Conservation (phyloP, 2,888 invertebrate species). For the Pristionchus japonicus region DNA sequence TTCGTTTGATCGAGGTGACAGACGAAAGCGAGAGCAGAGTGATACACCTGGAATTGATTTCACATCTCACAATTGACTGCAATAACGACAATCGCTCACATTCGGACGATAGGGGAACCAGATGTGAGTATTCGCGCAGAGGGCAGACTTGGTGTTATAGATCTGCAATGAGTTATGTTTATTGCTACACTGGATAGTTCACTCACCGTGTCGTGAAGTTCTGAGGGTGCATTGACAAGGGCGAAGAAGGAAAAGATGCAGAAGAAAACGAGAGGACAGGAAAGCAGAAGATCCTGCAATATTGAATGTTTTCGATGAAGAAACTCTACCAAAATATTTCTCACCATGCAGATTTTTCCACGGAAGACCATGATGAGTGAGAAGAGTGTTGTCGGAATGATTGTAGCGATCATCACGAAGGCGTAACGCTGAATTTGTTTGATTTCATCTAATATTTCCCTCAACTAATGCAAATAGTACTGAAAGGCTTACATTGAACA, state of each 20-base stretch:
- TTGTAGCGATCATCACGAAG: neutral
- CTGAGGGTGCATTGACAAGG: neutral
- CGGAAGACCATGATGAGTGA: neutral
- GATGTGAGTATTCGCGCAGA: constrained; percentile 40
- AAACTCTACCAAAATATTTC: too few relatives aligned
- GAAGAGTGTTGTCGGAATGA: constrained; percentile 1
- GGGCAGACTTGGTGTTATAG: constrained; percentile 42
- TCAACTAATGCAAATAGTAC: too few relatives aligned
- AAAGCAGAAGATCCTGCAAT: constrained; percentile 20
- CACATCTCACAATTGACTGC: neutral
- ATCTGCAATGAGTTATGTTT: neutral
- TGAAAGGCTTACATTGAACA: neutral
- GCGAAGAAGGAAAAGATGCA: constrained; percentile 34
- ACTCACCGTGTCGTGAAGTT: constrained; percentile 6
- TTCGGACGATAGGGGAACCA: constrained; percentile 47
- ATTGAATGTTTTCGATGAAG: too few relatives aligned
- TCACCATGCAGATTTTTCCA: neutral
- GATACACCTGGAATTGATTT: constrained; percentile 3
- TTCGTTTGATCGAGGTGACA: constrained; percentile 47
- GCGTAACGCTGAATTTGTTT: constrained; percentile 20
- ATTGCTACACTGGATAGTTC: neutral
- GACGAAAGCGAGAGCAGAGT: constrained; percentile 44
- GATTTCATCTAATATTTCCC: too few relatives aligned
- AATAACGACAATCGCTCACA: neutral
- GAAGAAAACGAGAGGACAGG: constrained; percentile 33